Percentiles rank a stretch among this genome's conserved stretches.
phyloP scores from a whole-genome alignment of 2,113 vertebrate genomes.

The Arvicanthis niloticus region DNA sequence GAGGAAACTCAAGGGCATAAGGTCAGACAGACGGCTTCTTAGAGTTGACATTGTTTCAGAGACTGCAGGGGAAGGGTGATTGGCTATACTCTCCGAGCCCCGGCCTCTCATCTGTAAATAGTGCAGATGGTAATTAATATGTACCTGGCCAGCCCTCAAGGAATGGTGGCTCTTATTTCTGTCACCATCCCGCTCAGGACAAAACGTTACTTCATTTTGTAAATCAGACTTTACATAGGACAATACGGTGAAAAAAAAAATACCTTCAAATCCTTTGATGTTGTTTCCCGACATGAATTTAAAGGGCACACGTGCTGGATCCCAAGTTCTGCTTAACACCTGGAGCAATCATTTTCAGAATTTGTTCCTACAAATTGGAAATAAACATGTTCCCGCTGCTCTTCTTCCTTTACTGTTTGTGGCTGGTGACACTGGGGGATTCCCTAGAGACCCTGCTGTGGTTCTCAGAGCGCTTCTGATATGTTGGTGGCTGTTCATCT shows the following conservation, averaged over 20 bases:
- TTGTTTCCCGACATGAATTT: not conserved
- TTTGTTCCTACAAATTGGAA: not conserved
- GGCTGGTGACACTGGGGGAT: not conserved
- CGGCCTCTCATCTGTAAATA: not conserved
- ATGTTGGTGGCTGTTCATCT: not conserved
- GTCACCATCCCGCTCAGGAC: not conserved
- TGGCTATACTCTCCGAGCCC: not conserved
- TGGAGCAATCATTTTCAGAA: not conserved
- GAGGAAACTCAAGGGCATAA: not conserved
- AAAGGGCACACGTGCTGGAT: not conserved
- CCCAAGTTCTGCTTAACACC: not conserved
- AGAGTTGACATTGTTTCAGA: not conserved
- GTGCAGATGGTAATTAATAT: not conserved
- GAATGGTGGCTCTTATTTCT: not conserved
- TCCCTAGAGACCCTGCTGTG: not conserved
- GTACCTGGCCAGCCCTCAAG: not conserved
- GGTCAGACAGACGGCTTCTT: not conserved
- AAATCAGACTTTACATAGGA: not conserved
- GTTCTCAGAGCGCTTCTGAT: not conserved
- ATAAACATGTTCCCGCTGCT: not conserved
- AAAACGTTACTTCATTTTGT: conserved; percentile 31
- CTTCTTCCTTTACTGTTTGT: not conserved
- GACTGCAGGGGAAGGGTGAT: not conserved
- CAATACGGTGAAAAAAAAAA: not conserved
- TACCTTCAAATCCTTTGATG: not conserved